Percentiles rank a stretch among this genome's conserved stretches.
phyloP scores from a whole-genome alignment of 2,113 vertebrate genomes.

The Corythornis madagascariensis region DNA sequence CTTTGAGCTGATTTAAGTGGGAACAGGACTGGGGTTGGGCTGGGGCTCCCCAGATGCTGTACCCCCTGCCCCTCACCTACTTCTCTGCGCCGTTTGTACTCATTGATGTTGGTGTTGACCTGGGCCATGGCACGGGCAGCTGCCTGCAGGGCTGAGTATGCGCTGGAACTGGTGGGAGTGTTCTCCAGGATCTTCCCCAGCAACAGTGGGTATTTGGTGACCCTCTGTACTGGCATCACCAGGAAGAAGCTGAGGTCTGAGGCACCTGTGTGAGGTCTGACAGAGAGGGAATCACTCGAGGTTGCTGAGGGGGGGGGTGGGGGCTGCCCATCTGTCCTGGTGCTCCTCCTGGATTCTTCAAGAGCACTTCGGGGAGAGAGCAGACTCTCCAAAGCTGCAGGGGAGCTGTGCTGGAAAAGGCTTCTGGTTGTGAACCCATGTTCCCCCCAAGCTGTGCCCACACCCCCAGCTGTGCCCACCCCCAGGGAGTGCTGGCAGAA shows the following conservation, averaged over 20 bases:
- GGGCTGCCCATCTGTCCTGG: background rate
- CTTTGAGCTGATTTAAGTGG: background rate
- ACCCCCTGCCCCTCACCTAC: constrained; percentile 82
- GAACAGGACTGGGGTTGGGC: background rate
- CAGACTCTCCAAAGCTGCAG: background rate
- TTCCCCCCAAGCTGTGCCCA: background rate
- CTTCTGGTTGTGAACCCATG: background rate
- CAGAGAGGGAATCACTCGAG: background rate
- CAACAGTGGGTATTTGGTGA: constrained; percentile 91
- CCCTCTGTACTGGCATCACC: constrained; percentile 92
- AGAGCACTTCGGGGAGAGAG: background rate
- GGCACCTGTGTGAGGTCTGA: constrained; percentile 85
- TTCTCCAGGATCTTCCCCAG: constrained; percentile 93
- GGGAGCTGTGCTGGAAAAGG: accelerated
- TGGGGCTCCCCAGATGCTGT: background rate
- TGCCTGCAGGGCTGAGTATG: constrained; percentile 77
- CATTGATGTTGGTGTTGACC: constrained; percentile 92
- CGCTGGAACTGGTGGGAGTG: constrained; percentile 70
- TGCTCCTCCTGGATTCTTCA: background rate
- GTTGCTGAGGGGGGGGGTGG: accelerated
- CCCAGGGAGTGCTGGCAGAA: background rate
- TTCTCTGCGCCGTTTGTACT: constrained; percentile 94
- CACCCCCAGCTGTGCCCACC: too few species aligned
- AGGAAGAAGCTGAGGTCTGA: constrained; percentile 91
- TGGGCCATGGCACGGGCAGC: constrained; percentile 79